Conservation (phyloP, 1,140 invertebrate species). For the Sminthurinus signatus region DNA sequence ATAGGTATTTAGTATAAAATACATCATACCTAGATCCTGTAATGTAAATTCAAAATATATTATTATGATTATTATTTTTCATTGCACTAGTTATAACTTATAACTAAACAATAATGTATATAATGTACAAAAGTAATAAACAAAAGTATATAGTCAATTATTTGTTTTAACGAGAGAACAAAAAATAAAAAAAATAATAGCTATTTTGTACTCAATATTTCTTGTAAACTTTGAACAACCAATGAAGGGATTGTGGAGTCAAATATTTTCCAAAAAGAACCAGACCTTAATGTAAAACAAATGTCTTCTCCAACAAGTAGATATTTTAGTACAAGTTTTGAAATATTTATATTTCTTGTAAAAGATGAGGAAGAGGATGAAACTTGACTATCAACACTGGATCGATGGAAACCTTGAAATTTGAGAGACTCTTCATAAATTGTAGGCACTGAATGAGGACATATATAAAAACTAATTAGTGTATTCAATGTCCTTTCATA, state of each 20-base stretch:
- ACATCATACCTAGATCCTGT: too few species aligned
- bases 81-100: too few species aligned
- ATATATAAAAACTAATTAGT: neutral
- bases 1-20: too few species aligned
- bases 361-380: too few species aligned
- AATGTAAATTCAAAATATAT: too few species aligned
- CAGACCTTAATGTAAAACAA: conserved; percentile 1
- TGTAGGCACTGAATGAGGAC: neutral
- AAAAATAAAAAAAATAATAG: too few species aligned
- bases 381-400: neutral
- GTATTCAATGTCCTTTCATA: conserved; percentile 6
- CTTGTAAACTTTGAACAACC: neutral
- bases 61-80: too few species aligned
- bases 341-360: neutral
- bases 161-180: too few species aligned
- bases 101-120: too few species aligned
- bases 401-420: neutral
- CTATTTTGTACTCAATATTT: neutral
- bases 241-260: neutral
- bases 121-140: too few species aligned
- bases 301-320: conserved; percentile 8
- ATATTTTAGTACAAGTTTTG: conserved; percentile 3
- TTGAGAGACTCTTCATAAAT: neutral
- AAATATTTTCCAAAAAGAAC: conserved; percentile 11
- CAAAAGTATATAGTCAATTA: too few species aligned